These are phyloP conservation scores for Tipula vernalis DNA, from an alignment of 2,888 invertebrate genomes.

Conservation along the genomic window DNA sequence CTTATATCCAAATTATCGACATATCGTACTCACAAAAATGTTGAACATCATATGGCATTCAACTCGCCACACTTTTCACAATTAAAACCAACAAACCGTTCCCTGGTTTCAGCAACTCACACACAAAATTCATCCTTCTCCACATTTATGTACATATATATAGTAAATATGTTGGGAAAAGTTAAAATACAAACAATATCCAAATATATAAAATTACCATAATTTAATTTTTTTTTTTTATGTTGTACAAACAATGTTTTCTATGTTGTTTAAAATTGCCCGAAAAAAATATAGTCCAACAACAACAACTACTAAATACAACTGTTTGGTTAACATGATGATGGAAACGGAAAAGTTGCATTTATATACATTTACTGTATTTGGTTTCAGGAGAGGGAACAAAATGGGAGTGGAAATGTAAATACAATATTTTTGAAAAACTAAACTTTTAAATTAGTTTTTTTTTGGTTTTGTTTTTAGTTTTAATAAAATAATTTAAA, in stretches of 20 bases:
- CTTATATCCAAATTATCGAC: neutral
- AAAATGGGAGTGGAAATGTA: neutral
- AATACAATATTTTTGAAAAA: neutral
- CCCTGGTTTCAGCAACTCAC: neutral
- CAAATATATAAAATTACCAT: neutral
- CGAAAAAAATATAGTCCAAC: neutral
- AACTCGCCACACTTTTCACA: neutral
- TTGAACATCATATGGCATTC: neutral
- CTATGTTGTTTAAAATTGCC: slow-evolving; percentile 4
- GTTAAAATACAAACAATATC: neutral
- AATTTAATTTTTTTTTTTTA: neutral
- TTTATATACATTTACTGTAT: neutral
- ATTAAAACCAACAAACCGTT: neutral
- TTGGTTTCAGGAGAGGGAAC: neutral
- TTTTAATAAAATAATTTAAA: slow-evolving; percentile 14
- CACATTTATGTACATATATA: neutral
- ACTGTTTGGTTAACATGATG: neutral
- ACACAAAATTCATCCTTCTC: neutral
- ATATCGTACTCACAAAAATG: neutral
- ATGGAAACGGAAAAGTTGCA: neutral
- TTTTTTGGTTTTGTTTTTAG: too few relatives aligned
- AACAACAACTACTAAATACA: neutral
- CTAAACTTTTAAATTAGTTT: neutral
- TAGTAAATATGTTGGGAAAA: neutral
- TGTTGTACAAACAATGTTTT: slow-evolving; percentile 4